Evolutionary conservation across 1,140 invertebrate species (phyloP), one percentile per base, ranked within the genome.

Genomic region (Listronotus bonariensis): DNA sequence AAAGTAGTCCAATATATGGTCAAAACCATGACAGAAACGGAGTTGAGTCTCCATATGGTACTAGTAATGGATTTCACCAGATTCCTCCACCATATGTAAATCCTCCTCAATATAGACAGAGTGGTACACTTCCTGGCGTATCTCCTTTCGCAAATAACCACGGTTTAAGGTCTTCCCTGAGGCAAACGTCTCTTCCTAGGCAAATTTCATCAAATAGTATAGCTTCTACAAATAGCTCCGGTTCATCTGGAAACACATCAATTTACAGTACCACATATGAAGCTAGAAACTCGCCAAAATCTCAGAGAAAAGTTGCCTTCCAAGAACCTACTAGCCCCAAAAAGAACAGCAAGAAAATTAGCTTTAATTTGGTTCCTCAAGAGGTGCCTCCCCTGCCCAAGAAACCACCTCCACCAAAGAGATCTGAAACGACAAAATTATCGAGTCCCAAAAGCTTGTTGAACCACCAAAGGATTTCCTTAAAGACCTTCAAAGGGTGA

Each of bases 401-500:
- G 5, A 85, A 84, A 61, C 88, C 88, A 0, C 80, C 85, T 55
- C 86, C 89, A 11, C 89, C 90, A 0, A 86, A 87, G 68, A 83
- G 90, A 36, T 87, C 89, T 7, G 88, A 90, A 62, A 86, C 85
- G 67, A 90, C 89, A 0, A 82, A 86, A 51, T 76, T 87, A 9
- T 84, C 85, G 0, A 89, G 87, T n/a, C 90, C 91, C 0, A 90
- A 89, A 90, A 90, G 65, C 80, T 91, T 14, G 83, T 85, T 0
- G 89, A 92, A 71, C 92, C 92, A 1, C 91, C 92, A 0, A 86
- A 86, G 5, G 90, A 92, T 45, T 96, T 96, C 71, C 80, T 96
- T 8, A 89, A 89, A 74, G 93, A 96, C 78, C 80, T 96, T 7
- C 92, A 96, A 70, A 82, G 92, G 46, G 93, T 96, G 0, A 95